Evolutionary conservation across 2,113 vertebrate genomes (phyloP), one percentile per base, ranked within the genome.

Genomic region (Euleptes europaea): DNA sequence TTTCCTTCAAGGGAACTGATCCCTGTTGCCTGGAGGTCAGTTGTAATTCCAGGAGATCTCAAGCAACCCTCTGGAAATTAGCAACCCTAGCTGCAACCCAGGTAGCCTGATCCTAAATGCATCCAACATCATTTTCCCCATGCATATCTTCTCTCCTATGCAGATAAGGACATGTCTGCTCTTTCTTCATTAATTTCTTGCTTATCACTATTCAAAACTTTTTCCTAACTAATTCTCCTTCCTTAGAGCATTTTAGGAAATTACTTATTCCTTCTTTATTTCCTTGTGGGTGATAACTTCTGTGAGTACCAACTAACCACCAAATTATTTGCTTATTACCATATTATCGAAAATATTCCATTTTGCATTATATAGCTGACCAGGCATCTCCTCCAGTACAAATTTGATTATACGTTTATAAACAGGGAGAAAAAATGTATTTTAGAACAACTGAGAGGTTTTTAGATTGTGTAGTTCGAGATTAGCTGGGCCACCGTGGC

Each of bases 281-380:
- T 72, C 66, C 87, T 28, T 44, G 15, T 40, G 38, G 31, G 2
- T 60, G 51, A 82, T 40, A 28, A 26, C 28, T 63, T 12, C 44
- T 85, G 40, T 82, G 84, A 88, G 44, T 80, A 33, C 38, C 78
- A 81, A 90, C 31, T 23, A 92, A 54, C 67, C 47, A 80, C 54
- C 23, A 79, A 87, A 28, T 63, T 12, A 67, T 89, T 74, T 42
- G 35, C 71, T 92, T 80, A 80, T 92, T 69, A 42, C 83, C 66
- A 51, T 89, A 88, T 88, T 87, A 63, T 92, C 74, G 78, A 71
- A 80, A 86, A 73, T 72, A 44, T 33, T 78, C 26, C 28, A 69
- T 79, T 82, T 93, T 90, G 51, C 35, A 78, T 89, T 91, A 89
- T 83, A 88, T 71, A 76, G 67, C 2, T 89, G 83, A 85, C 88